A percentile compares a stretch with the other conserved stretches of the same genome.
Conservation (phyloP, 2,113 vertebrate species). For the Microcebus tavaratra region DNA sequence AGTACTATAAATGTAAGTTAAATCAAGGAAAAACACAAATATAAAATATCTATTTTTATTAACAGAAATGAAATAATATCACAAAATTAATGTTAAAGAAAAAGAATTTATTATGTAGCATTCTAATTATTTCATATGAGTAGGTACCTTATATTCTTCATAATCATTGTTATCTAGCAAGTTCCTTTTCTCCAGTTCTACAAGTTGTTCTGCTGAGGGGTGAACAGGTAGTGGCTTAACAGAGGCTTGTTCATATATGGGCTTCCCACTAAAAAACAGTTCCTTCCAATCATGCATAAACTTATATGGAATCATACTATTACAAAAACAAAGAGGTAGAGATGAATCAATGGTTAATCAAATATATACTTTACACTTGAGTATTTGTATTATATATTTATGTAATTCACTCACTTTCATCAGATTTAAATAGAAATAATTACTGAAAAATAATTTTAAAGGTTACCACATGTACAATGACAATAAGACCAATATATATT, state of each 20-base stretch:
- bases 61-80: slow-evolving; percentile 22
- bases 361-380: neutral
- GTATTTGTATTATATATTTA: neutral
- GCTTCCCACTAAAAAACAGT: slow-evolving; percentile 88
- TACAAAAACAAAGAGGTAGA: neutral
- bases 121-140: slow-evolving; percentile 61
- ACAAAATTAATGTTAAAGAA: slow-evolving; percentile 57
- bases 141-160: slow-evolving; percentile 92
- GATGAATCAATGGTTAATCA: neutral
- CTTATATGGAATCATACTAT: slow-evolving; percentile 91
- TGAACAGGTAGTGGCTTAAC: slow-evolving; percentile 68
- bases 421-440: slow-evolving; percentile 4
- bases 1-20: slow-evolving; percentile 32
- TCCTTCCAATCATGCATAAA: slow-evolving; percentile 94
- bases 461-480: neutral
- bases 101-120: slow-evolving; percentile 63
- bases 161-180: slow-evolving; percentile 93
- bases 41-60: slow-evolving; percentile 52
- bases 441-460: neutral
- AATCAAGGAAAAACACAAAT: slow-evolving; percentile 44
- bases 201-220: slow-evolving; percentile 77
- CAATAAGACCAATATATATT: neutral
- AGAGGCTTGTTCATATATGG: slow-evolving; percentile 88
- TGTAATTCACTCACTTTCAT: neutral
- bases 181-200: slow-evolving; percentile 88